These are phyloP conservation scores for Calephelis nemesis DNA, from an alignment of 1,140 invertebrate species.

Conservation along the genomic window DNA sequence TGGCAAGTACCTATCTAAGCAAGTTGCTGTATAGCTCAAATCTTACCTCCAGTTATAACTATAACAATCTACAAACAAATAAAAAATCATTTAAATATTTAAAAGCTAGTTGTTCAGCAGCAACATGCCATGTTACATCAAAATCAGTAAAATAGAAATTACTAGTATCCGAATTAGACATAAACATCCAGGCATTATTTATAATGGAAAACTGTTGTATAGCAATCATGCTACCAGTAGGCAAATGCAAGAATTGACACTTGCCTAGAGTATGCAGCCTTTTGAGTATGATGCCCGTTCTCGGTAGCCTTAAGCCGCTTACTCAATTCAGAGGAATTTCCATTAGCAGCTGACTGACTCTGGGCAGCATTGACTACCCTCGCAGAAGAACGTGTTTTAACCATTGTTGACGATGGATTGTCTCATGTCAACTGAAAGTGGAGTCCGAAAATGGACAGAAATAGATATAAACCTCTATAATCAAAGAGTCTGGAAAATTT, in stretches of 20 bases:
- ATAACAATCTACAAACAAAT: no score
- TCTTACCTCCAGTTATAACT: no score
- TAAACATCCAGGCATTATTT: conserved; percentile 3
- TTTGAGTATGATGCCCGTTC: conserved; percentile 61
- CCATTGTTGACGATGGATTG: conserved; percentile 74
- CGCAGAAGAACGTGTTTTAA: conserved; percentile 78
- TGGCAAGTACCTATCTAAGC: no score
- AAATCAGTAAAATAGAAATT: no score
- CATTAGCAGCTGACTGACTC: conserved; percentile 66
- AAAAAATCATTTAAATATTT: no score
- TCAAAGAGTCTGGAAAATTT: conserved; percentile 68
- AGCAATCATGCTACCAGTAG: conserved; percentile 47
- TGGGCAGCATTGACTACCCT: conserved; percentile 67
- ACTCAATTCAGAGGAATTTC: conserved; percentile 67
- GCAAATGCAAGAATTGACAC: conserved; percentile 57
- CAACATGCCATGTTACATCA: no score
- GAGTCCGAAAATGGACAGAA: conserved; percentile 70
- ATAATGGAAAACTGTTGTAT: neutral
- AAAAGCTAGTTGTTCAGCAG: no score
- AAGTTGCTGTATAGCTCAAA: no score
- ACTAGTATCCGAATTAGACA: neutral
- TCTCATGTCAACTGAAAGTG: conserved; percentile 76
- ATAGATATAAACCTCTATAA: conserved; percentile 52
- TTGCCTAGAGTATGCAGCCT: conserved; percentile 60
- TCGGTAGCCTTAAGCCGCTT: conserved; percentile 65